Base-by-base conservation (phyloP, 2,113 vertebrate species). In the Epinephelus moara region DNA sequence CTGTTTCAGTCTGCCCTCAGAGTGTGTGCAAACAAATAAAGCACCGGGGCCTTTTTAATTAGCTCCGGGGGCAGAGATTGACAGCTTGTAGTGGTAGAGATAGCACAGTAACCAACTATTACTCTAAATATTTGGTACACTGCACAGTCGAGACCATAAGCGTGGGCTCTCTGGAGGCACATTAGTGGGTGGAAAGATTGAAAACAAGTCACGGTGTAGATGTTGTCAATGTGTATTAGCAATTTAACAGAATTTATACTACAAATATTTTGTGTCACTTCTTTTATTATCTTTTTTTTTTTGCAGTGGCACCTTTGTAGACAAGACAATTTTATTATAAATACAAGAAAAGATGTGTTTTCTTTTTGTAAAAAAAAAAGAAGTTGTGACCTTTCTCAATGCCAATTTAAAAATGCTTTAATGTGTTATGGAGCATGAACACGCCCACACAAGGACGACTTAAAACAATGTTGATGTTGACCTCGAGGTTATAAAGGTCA, bases 51-150 rank as follows among this genome's bases (percentile, higher is more conserved):
- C 87, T 88, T 92, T 95, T 95, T 94, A 96, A 95, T 95, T 95
- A 95, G 90, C 93, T 86, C 27, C 62, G 79, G 89, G 42, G 88
- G 85, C 82, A 72, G 69, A 91, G 92, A 91, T 76, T 95, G 95
- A 95, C 93, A 95, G 92, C 81, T 85, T 61, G 77, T 82, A 82
- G 82, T 74, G 85, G 62, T 85, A 70, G 87, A 87, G 90, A 94
- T 89, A 93, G 85, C 89, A 42, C 94, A 91, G 94, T 95, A 93
- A 94, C 92, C 85, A 91, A 80, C 92, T 92, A 95, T 95, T 95
- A 95, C 84, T 85, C 86, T 88, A 94, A 96, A 95, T 95, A 95
- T 95, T 95, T 94, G 91, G 88, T 88, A 76, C 67, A 88, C 94
- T 93, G 91, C 92, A 89, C 85, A 74, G 90, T 79, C 85, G 79